Evolutionary conservation across 2,113 vertebrate genomes (phyloP).

Genomic region (Burhinus bistriatus): DNA sequence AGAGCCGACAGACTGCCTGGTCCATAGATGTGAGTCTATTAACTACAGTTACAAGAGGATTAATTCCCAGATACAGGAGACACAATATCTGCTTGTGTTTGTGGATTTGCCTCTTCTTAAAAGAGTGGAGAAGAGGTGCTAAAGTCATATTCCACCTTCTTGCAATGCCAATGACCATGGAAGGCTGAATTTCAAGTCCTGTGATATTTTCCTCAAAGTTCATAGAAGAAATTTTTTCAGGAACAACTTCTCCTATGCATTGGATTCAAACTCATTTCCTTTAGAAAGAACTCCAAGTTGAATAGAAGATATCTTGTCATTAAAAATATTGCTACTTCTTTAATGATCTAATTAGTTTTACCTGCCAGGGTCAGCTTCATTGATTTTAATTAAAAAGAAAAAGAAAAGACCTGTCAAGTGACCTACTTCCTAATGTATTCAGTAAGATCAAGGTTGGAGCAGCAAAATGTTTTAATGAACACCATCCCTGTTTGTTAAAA

Average conservation of each 20-base stretch:
- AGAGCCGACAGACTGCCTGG: not conserved
- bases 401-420: not conserved
- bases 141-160: not conserved
- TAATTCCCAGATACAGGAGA: not conserved
- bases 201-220: not conserved
- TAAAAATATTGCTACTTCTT: constrained; percentile 37
- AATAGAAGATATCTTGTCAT: constrained; percentile 26
- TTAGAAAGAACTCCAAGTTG: not conserved
- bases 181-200: not conserved
- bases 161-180: not conserved
- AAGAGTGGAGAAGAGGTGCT: not conserved
- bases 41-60: not conserved
- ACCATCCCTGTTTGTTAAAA: constrained; percentile 17
- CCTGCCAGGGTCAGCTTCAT: constrained; percentile 15
- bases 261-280: not conserved
- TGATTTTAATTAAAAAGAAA: constrained; percentile 42
- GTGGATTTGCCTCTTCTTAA: not conserved
- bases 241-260: not conserved
- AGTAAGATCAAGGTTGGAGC: constrained; percentile 17
- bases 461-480: constrained; percentile 48
- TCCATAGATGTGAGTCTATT: not conserved
- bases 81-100: not conserved
- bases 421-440: constrained; percentile 32
- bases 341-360: constrained; percentile 51
- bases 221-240: not conserved